phyloP scores from a whole-genome alignment of 2,888 invertebrate species.

The Glyphotaelius pellucidus region DNA sequence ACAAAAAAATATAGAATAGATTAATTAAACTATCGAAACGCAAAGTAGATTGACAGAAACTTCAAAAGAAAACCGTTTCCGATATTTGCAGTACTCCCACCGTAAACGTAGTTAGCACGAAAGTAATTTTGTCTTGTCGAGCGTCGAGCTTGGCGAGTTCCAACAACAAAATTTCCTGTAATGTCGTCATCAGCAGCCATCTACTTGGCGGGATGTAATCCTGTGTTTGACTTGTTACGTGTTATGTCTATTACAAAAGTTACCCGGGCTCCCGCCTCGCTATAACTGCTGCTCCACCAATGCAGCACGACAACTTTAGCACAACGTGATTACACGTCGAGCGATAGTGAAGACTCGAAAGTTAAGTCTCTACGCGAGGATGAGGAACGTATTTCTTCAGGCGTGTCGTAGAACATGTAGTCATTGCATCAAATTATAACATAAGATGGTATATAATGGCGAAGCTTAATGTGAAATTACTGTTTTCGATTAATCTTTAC shows the following conservation, averaged over 20 bases:
- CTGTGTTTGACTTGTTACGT: constrained; percentile 2
- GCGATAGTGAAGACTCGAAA: neutral
- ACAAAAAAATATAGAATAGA: too few species aligned
- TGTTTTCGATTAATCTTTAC: too few species aligned
- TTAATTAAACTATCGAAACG: neutral
- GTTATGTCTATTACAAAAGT: neutral
- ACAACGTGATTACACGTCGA: neutral
- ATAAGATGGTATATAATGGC: too few species aligned
- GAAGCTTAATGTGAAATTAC: too few species aligned
- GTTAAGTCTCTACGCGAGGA: neutral
- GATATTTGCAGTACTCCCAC: neutral
- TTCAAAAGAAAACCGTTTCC: neutral
- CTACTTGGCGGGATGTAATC: neutral
- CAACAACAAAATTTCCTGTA: neutral
- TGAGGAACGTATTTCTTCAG: neutral
- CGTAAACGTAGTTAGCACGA: neutral
- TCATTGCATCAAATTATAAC: too few species aligned
- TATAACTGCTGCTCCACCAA: neutral
- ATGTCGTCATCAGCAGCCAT: neutral
- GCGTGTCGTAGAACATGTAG: neutral
- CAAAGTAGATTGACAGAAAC: neutral
- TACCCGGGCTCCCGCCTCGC: neutral
- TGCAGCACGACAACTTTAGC: neutral
- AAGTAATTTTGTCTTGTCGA: neutral
- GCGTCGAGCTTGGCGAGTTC: neutral